Percentiles rank a stretch among this genome's conserved stretches.
Evolutionary conservation across 2,113 vertebrate genomes (phyloP).

Genomic region (Oceanites oceanicus): DNA sequence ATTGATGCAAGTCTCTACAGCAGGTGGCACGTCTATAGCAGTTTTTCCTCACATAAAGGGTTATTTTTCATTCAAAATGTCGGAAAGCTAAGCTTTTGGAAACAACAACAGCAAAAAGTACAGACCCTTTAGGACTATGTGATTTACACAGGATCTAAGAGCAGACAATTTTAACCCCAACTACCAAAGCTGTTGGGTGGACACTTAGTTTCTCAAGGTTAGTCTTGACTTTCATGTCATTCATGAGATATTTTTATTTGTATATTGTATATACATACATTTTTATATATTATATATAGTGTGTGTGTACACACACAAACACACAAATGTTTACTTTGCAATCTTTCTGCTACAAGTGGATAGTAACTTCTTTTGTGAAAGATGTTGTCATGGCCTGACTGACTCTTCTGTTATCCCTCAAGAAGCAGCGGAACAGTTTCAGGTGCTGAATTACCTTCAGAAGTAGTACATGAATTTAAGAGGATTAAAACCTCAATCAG

Average conservation of each 20-base stretch:
- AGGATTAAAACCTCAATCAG: background rate
- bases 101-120: background rate
- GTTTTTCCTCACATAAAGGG: background rate
- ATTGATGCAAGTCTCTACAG: background rate
- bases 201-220: background rate
- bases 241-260: background rate
- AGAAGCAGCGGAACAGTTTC: background rate
- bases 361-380: background rate
- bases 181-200: background rate
- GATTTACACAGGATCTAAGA: background rate
- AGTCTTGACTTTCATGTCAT: background rate
- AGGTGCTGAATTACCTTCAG: background rate
- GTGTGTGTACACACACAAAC: background rate
- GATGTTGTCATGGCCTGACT: background rate
- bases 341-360: background rate
- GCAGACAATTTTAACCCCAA: background rate
- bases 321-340: background rate
- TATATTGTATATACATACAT: accelerated
- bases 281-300: background rate
- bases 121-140: background rate
- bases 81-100: background rate
- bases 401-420: background rate
- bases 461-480: background rate
- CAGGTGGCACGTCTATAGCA: background rate
- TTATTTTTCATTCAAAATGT: background rate